These are phyloP conservation scores for Fringilla coelebs DNA, from an alignment of 2,797 vertebrate species.

Conservation along the genomic window DNA sequence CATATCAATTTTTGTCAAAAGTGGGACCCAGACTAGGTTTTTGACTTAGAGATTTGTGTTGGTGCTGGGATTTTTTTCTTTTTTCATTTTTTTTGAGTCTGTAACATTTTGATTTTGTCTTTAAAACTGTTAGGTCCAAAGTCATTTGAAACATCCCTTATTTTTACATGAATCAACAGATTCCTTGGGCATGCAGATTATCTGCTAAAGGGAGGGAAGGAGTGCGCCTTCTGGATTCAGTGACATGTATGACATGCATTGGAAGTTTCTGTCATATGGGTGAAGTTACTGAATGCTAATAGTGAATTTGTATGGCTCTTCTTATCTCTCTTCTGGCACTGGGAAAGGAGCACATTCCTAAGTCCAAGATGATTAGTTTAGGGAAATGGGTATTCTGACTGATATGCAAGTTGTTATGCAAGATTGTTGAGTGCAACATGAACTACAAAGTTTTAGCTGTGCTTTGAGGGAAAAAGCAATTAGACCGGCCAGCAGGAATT, in stretches of 20 bases:
- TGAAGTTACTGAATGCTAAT: neutral
- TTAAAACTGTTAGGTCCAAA: neutral
- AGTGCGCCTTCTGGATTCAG: neutral
- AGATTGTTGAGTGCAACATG: neutral
- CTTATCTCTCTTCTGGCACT: neutral
- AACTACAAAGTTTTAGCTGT: slow-evolving; percentile 14
- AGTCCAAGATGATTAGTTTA: neutral
- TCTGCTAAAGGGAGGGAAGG: neutral
- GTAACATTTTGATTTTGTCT: neutral
- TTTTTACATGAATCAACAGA: neutral
- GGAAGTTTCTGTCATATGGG: neutral
- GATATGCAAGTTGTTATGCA: neutral
- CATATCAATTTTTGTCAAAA: neutral
- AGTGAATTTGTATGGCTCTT: neutral
- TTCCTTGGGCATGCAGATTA: neutral
- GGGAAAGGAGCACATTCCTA: neutral
- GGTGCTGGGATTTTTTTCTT: fast-evolving
- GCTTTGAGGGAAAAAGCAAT: slow-evolving; percentile 11
- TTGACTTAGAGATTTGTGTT: neutral
- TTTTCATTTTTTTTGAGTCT: neutral
- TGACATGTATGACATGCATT: fast-evolving
- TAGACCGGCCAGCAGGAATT: neutral
- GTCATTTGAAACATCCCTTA: neutral
- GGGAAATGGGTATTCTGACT: neutral
- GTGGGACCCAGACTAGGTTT: neutral